Evolutionary conservation across 2,797 vertebrate species (phyloP).

Genomic region (Brachyrhaphis roseni): DNA sequence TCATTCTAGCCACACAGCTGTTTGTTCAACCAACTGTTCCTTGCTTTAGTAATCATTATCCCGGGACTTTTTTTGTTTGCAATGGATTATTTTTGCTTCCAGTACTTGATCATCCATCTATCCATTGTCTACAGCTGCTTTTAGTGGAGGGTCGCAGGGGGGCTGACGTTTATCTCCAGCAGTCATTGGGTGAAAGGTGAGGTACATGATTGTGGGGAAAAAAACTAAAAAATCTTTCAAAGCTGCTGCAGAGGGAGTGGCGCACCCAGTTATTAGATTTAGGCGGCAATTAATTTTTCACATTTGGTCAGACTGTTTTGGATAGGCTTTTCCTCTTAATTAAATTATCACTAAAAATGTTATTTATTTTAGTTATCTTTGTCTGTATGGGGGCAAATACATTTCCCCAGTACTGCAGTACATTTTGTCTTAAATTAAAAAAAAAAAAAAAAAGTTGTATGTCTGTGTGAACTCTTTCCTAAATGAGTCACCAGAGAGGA

Average conservation of each 20-base stretch:
- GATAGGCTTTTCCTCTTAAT: background rate
- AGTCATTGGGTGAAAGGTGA: background rate
- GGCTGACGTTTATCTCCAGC: background rate
- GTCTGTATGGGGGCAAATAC: background rate
- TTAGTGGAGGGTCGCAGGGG: background rate
- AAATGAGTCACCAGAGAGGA: constrained; percentile 44
- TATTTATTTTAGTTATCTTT: background rate
- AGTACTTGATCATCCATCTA: background rate
- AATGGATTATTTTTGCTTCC: background rate
- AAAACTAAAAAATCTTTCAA: too few relatives aligned
- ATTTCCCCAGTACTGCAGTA: background rate
- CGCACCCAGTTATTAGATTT: background rate
- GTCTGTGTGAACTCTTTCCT: constrained; percentile 36
- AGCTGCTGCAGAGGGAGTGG: background rate
- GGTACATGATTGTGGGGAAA: background rate
- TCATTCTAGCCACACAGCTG: background rate
- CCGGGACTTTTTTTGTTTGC: background rate
- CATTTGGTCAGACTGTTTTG: background rate
- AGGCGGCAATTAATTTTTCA: background rate
- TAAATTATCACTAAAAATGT: background rate
- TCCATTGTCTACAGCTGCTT: background rate
- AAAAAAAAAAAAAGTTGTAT: background rate
- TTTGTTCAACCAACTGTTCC: background rate
- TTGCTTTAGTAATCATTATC: background rate
- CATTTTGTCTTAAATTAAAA: too few relatives aligned